Percentiles rank a stretch among this genome's conserved stretches.
phyloP scores from a whole-genome alignment of 2,113 vertebrate species.

The Bothrops jararaca region DNA sequence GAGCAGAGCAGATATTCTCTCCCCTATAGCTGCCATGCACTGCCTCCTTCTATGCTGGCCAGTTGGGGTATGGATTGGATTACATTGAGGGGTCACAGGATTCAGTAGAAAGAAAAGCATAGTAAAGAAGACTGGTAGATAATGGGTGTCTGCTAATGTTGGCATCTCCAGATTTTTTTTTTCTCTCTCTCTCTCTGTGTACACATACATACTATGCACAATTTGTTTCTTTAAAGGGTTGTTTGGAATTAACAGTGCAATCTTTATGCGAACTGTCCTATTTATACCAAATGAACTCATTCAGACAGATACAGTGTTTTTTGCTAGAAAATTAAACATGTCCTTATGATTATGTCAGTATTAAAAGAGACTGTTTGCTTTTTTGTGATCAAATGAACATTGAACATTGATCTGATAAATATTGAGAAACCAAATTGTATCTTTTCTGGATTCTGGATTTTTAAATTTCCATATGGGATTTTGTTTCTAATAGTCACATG shows the following conservation, averaged over 20 bases:
- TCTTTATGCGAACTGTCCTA: conserved; percentile 30
- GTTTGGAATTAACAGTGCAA: conserved; percentile 43
- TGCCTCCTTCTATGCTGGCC: neutral
- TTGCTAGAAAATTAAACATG: conserved; percentile 15
- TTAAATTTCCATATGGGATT: neutral
- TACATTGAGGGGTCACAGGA: neutral
- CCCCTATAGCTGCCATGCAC: neutral
- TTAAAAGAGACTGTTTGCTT: conserved; percentile 11
- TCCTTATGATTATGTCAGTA: conserved; percentile 31
- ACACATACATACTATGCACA: neutral
- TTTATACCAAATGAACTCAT: conserved; percentile 43
- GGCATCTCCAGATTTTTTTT: neutral
- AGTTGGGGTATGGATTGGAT: neutral
- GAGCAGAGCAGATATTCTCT: neutral
- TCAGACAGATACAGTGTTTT: neutral
- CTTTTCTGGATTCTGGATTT: neutral
- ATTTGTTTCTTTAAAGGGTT: conserved; percentile 38
- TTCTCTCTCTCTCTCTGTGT: neutral
- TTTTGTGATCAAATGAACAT: conserved; percentile 15
- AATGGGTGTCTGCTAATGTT: neutral
- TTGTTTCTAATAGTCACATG: neutral
- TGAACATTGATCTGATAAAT: conserved; percentile 27
- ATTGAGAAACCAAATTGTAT: neutral
- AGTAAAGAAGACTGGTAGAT: neutral
- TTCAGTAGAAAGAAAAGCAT: neutral